Base-by-base conservation (phyloP, 2,797 vertebrate genomes). In the Pampus argenteus region DNA sequence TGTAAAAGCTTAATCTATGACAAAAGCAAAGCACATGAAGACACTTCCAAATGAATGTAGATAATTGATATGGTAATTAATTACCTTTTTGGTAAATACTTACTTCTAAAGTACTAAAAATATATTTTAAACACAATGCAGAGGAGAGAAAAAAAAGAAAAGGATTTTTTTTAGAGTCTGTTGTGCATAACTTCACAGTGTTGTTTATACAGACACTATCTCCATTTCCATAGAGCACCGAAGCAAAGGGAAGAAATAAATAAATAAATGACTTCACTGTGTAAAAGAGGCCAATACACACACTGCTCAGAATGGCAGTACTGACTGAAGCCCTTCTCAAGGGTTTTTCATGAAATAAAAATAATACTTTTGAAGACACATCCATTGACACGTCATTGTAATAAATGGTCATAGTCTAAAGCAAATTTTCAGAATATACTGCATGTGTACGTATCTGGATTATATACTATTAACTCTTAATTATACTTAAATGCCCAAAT, bases 191-290 rank as follows among this genome's bases (percentile, higher is more conserved):
- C 72, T 83, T 51, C 50, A 54, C 49, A 23, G 26, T 52, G 44
- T 62, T 88, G 78, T 89, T 87, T 79, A 82, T 79, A 80, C 29
- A 56, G 49, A 79, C 29, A 3, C 83, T 89, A 86, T 84, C 83
- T 77, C 71, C 68, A 40, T 76, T 78, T 88, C 76, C 73, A 76
- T 58, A 52, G 75, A 5, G 71, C 71, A 73, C 65, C 65, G 75
- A 88, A 78, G 79, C 76, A 86, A 69, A 79, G 71, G 57, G 59
- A 65, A 78, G 74, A 66, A 74, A 65, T 82, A 78, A 82, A 62
- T 25, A n/a, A n/a, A n/a, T n/a, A n/a, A n/a, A n/a, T n/a, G n/a
- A n/a, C n/a, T n/a, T n/a, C n/a, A 76, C 67, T 79, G 29, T 73
- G 61, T 45, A 81, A 79, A 83, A 52, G 58, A 85, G 69, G 58